phyloP scores from a whole-genome alignment of 2,888 invertebrate genomes.

The Chrysolina haemoptera region DNA sequence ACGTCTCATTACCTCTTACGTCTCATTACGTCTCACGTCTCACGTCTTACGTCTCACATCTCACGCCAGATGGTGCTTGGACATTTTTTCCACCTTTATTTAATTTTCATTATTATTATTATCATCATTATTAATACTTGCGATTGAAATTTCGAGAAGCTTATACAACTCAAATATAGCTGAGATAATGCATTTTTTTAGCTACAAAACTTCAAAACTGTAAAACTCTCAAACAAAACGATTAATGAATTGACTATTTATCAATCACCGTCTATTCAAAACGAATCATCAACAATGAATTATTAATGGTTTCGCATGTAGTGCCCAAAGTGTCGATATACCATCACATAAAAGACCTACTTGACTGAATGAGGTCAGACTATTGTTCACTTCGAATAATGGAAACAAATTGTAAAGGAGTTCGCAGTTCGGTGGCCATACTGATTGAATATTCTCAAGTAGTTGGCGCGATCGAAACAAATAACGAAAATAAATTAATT shows the following conservation, averaged over 20 bases:
- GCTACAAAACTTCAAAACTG: no score
- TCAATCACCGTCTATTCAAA: constrained; percentile 17
- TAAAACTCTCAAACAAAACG: no score
- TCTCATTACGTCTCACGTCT: no score
- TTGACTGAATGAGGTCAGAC: constrained; percentile 17
- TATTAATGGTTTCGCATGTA: constrained; percentile 10
- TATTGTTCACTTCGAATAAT: constrained; percentile 20
- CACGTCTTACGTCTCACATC: no score
- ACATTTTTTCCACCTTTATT: no score
- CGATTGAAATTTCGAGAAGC: no score
- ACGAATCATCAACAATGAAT: constrained; percentile 18
- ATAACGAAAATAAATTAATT: not conserved
- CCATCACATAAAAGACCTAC: constrained; percentile 14
- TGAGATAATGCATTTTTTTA: no score
- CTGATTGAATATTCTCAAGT: constrained; percentile 6
- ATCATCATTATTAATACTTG: no score
- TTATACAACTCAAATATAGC: no score
- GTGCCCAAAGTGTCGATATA: constrained; percentile 17
- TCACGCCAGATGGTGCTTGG: no score
- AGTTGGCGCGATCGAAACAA: not conserved
- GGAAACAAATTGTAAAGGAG: constrained; percentile 9
- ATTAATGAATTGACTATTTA: not conserved
- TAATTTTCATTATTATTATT: no score
- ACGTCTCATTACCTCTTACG: no score
- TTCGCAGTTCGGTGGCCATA: not conserved